Conservation (phyloP, 2,797 vertebrate species). For the Tympanoctomys barrerae region DNA sequence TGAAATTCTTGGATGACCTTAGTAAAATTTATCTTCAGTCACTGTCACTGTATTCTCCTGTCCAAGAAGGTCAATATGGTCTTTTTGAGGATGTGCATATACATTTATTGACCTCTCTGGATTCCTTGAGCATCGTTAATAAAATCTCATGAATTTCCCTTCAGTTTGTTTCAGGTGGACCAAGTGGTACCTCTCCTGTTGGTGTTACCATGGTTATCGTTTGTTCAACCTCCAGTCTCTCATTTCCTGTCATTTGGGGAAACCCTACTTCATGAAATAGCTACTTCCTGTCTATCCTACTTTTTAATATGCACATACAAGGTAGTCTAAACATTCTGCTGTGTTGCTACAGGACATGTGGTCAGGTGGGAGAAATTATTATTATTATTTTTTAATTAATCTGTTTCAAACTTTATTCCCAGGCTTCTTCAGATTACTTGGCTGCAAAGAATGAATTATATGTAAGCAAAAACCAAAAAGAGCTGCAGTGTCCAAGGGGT, state of each 20-base stretch:
- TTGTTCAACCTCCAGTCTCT: neutral
- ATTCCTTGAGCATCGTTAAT: neutral
- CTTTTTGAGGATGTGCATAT: neutral
- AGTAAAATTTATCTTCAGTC: neutral
- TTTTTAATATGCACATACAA: neutral
- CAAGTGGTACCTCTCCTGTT: neutral
- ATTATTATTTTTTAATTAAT: too few species aligned
- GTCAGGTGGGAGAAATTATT: neutral
- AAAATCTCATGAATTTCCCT: neutral
- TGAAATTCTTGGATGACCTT: conserved; percentile 27
- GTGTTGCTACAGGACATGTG: neutral
- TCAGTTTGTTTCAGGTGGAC: neutral
- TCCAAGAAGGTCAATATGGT: neutral
- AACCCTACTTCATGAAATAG: neutral
- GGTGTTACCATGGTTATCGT: neutral
- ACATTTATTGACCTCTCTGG: neutral
- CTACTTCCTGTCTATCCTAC: neutral
- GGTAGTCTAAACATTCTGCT: neutral
- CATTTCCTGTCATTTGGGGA: conserved; percentile 9
- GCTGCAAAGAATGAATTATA: too few species aligned
- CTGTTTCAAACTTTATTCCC: too few species aligned
- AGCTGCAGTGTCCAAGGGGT: too few species aligned
- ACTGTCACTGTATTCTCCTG: neutral
- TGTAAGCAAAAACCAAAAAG: too few species aligned
- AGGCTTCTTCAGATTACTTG: too few species aligned